phyloP scores from a whole-genome alignment of 1,140 invertebrate species.

The Diorhabda elongata region DNA sequence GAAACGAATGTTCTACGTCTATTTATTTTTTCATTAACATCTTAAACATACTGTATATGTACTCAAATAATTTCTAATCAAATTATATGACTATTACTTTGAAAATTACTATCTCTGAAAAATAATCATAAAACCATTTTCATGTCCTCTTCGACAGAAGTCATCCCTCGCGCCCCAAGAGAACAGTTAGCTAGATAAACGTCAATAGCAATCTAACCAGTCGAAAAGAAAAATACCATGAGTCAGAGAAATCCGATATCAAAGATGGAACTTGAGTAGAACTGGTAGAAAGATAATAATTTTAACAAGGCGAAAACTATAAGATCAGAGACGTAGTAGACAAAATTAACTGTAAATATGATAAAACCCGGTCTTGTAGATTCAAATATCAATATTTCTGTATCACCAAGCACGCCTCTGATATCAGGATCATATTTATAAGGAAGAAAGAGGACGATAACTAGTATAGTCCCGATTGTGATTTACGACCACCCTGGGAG shows the following conservation, averaged over 20 bases:
- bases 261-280: conserved; percentile 29
- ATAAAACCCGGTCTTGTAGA: background rate
- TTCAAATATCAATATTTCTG: background rate
- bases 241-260: conserved; percentile 27
- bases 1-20: too few relatives aligned
- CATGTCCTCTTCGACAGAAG: background rate
- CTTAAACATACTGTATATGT: too few relatives aligned
- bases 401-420: background rate
- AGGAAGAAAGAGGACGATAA: conserved; percentile 32
- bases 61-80: too few relatives aligned
- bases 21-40: too few relatives aligned
- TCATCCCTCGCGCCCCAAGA: background rate
- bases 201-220: conserved; percentile 26
- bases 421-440: conserved; percentile 27
- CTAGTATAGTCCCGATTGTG: conserved; percentile 34
- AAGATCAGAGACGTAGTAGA: background rate
- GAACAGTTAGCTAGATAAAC: conserved; percentile 21
- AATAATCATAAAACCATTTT: background rate
- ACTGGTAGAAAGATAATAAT: conserved; percentile 4
- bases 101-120: background rate
- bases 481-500: conserved; percentile 30
- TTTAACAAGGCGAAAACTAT: background rate
- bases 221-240: conserved; percentile 18
- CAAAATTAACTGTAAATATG: background rate
- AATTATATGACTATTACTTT: too few relatives aligned